Conservation (phyloP, 2,797 vertebrate species). For the Poeciliopsis turneri region DNA sequence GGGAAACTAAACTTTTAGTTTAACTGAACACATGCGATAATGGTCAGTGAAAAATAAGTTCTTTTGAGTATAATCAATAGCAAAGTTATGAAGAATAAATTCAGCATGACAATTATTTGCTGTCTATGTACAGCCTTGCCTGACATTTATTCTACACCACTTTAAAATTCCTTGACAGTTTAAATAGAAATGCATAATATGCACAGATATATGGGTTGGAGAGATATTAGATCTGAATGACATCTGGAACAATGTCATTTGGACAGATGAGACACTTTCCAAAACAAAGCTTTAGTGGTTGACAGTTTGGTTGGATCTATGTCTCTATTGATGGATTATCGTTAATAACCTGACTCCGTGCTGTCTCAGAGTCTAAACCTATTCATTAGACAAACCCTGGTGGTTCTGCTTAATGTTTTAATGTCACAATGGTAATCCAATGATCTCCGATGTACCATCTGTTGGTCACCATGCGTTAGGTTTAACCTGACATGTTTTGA, state of each 20-base stretch:
- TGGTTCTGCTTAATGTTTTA: not conserved
- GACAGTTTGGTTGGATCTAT: not conserved
- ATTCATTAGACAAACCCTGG: not conserved
- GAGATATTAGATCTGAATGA: not conserved
- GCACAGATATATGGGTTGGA: not conserved
- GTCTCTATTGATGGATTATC: not conserved
- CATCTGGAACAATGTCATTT: not conserved
- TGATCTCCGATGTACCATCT: constrained; percentile 40
- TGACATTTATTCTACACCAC: not conserved
- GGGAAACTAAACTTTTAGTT: constrained; percentile 40
- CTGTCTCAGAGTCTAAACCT: not conserved
- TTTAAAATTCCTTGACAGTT: not conserved
- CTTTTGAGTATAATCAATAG: constrained; percentile 57
- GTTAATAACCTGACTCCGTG: not conserved
- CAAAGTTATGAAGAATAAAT: constrained; percentile 45
- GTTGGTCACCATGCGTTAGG: constrained; percentile 43
- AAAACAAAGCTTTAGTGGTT: not conserved
- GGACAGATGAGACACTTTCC: not conserved
- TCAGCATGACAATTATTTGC: not conserved
- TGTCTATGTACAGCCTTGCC: not conserved
- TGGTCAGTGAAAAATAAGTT: constrained; percentile 50
- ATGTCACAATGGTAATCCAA: constrained; percentile 41
- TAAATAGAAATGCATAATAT: not conserved
- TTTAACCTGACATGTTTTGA: constrained; percentile 30
- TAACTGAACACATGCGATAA: constrained; percentile 67